phyloP scores from a whole-genome alignment of 2,797 vertebrate species.

The Chelidonichthys spinosus region DNA sequence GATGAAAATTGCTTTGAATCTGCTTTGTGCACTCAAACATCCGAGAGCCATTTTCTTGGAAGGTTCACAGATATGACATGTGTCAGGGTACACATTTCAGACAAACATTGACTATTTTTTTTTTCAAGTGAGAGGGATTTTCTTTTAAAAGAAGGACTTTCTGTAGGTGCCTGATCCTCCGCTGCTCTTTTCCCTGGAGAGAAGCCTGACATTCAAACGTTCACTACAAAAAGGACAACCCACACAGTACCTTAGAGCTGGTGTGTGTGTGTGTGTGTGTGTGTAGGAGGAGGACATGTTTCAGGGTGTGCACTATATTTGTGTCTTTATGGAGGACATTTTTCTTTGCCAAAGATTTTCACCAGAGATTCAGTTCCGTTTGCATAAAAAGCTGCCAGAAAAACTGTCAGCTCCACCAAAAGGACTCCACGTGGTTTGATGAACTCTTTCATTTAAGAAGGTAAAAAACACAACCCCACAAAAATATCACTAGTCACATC shows the following conservation, averaged over 20 bases:
- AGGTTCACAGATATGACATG: conserved; percentile 33
- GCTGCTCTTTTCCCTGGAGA: conserved; percentile 45
- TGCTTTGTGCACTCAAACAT: conserved; percentile 12
- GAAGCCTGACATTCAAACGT: conserved; percentile 54
- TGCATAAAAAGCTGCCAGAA: conserved; percentile 16
- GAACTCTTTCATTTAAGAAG: conserved; percentile 1
- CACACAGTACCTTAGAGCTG: conserved; percentile 27
- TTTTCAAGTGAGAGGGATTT: conserved; percentile 18
- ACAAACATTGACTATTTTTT: conserved; percentile 24
- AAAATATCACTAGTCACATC: background rate
- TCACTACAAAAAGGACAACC: conserved; percentile 51
- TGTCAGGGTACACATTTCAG: conserved; percentile 31
- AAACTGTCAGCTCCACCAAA: conserved; percentile 7
- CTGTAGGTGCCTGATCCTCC: conserved; percentile 31
- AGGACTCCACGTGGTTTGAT: conserved; percentile 15
- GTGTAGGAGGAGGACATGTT: conserved; percentile 3
- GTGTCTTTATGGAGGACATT: conserved; percentile 6
- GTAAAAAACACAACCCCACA: background rate
- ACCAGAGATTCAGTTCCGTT: conserved; percentile 28
- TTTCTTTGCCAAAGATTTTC: conserved; percentile 33
- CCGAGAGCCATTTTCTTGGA: conserved; percentile 6
- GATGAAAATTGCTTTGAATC: conserved; percentile 5
- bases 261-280: conserved; percentile 2
- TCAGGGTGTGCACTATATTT: conserved; percentile 18
- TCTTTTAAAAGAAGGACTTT: conserved; percentile 42